Percentiles rank a stretch among this genome's conserved stretches.
These are phyloP conservation scores for Amiota mariae DNA, from an alignment of 2,888 invertebrate genomes.

Conservation along the genomic window DNA sequence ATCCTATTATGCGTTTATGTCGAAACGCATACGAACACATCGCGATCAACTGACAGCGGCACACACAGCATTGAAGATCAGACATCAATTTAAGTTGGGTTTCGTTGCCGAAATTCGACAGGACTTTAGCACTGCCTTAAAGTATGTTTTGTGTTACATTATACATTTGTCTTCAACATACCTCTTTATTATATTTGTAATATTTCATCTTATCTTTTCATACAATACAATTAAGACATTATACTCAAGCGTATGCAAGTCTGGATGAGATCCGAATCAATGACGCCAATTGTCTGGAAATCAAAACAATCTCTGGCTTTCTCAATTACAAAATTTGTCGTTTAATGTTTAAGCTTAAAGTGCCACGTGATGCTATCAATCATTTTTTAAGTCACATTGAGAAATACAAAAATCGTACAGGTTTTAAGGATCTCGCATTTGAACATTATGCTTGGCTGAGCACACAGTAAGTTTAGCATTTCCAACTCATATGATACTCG, in stretches of 20 bases:
- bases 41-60: conserved; percentile 91
- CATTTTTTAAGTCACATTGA: conserved; percentile 95
- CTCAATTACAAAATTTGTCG: conserved; percentile 96
- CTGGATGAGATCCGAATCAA: conserved; percentile 90
- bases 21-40: conserved; percentile 89
- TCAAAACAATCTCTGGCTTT: conserved; percentile 94
- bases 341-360: conserved; percentile 89
- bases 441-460: conserved; percentile 98
- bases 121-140: conserved; percentile 88
- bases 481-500: neutral
- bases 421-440: conserved; percentile 89
- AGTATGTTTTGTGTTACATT: conserved; percentile 76
- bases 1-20: conserved; percentile 92
- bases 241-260: conserved; percentile 91
- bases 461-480: conserved; percentile 81
- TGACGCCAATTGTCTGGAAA: conserved; percentile 93
- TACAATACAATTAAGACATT: conserved; percentile 76
- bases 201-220: conserved; percentile 22
- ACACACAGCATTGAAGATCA: conserved; percentile 92
- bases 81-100: conserved; percentile 97
- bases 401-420: conserved; percentile 86
- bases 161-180: neutral
- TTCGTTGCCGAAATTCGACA: conserved; percentile 95
- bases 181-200: conserved; percentile 30
- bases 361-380: conserved; percentile 94